These are phyloP conservation scores for Prietella phreatophila DNA, from an alignment of 2,113 vertebrate species.

Conservation along the genomic window DNA sequence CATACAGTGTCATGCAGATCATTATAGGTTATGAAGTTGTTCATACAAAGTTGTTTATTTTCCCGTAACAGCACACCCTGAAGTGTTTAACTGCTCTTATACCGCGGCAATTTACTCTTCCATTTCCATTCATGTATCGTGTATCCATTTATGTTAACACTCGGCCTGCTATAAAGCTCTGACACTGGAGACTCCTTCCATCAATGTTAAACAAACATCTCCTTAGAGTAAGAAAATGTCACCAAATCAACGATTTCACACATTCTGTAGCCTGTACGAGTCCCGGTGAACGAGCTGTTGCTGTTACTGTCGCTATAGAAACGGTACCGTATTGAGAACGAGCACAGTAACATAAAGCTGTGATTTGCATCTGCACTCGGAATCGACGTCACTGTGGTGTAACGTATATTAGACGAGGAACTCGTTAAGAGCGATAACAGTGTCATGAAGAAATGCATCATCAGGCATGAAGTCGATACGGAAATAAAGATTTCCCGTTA, in stretches of 20 bases:
- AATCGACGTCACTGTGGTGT: background rate
- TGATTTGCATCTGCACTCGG: background rate
- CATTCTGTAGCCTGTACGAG: background rate
- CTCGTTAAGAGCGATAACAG: background rate
- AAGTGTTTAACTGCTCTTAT: background rate
- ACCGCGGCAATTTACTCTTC: background rate
- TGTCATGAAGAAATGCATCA: background rate
- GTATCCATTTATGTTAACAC: background rate
- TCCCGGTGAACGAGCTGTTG: background rate
- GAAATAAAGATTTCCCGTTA: background rate
- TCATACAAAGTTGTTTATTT: background rate
- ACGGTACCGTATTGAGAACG: background rate
- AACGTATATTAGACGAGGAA: background rate
- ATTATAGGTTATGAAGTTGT: background rate
- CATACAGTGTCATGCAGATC: too few species aligned
- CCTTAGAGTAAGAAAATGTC: background rate
- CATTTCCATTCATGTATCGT: background rate
- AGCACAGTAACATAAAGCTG: background rate
- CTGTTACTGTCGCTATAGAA: background rate
- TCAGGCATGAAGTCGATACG: background rate
- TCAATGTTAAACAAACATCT: background rate
- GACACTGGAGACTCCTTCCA: background rate
- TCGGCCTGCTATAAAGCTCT: background rate
- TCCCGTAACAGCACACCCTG: background rate
- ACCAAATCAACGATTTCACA: background rate